Conservation (phyloP, 2,113 vertebrate genomes). For the Bostrychus sinensis region DNA sequence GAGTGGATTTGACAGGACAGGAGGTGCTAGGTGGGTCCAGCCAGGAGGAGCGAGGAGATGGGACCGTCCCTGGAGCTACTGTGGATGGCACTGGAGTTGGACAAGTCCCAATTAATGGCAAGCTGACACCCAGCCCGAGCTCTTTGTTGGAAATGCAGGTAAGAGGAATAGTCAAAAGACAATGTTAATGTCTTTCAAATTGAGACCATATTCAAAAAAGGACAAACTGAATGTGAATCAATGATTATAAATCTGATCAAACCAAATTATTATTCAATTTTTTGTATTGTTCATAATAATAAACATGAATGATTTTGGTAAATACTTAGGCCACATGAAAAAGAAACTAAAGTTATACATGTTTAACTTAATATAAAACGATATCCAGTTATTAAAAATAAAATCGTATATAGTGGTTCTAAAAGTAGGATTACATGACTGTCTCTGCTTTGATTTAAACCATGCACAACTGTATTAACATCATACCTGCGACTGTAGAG, state of each 20-base stretch:
- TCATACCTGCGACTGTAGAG: constrained; percentile 6
- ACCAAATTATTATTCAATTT: not conserved
- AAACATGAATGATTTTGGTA: no score
- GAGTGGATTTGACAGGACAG: constrained; percentile 78
- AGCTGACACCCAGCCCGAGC: constrained; percentile 38
- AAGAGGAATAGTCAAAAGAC: constrained; percentile 24
- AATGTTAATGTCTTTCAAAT: not conserved
- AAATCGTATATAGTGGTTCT: not conserved
- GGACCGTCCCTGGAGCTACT: constrained; percentile 34
- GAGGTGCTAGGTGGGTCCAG: constrained; percentile 74
- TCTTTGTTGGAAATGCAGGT: constrained; percentile 84
- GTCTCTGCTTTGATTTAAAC: constrained; percentile 20
- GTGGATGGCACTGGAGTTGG: constrained; percentile 35
- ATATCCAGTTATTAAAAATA: not conserved
- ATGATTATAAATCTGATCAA: not conserved
- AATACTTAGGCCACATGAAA: no score
- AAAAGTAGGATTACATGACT: constrained; percentile 37
- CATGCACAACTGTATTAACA: not conserved
- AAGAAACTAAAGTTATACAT: not conserved
- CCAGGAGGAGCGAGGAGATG: constrained; percentile 69
- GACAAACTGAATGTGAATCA: not conserved
- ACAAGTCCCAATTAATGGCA: constrained; percentile 65
- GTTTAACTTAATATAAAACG: not conserved
- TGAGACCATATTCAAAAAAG: not conserved
- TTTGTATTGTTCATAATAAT: no score